These are phyloP conservation scores for Maccullochella peelii DNA, from an alignment of 2,113 vertebrate species.

Conservation along the genomic window DNA sequence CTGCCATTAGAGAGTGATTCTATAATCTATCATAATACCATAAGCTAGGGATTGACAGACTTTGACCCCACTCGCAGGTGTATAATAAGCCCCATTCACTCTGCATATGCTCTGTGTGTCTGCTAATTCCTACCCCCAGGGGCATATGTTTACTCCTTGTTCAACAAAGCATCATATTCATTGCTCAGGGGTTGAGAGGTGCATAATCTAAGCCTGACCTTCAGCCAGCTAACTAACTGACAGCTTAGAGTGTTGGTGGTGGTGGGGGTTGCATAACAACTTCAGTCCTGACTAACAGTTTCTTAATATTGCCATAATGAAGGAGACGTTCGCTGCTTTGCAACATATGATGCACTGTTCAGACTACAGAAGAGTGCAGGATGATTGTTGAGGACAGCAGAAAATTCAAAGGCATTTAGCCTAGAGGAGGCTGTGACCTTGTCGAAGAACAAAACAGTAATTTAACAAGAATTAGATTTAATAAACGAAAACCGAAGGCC, in stretches of 20 bases:
- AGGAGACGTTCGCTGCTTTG: constrained; percentile 32
- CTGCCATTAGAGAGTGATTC: constrained; percentile 93
- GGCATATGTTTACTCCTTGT: constrained; percentile 88
- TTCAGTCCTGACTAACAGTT: constrained; percentile 84
- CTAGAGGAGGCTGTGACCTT: constrained; percentile 48
- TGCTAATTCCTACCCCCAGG: constrained; percentile 88
- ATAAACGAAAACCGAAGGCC: constrained; percentile 61
- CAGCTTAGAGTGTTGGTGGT: constrained; percentile 81
- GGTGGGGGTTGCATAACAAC: constrained; percentile 85
- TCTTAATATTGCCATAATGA: constrained; percentile 75
- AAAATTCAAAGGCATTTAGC: constrained; percentile 48
- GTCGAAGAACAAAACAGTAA: constrained; percentile 58
- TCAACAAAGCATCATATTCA: constrained; percentile 94
- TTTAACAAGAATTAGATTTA: constrained; percentile 49
- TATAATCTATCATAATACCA: constrained; percentile 96
- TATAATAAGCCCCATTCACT: constrained; percentile 94
- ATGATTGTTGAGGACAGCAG: constrained; percentile 23
- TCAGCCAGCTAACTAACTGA: constrained; percentile 93
- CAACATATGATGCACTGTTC: constrained; percentile 15
- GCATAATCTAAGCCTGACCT: constrained; percentile 86
- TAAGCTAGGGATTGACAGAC: constrained; percentile 94
- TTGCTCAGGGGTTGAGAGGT: constrained; percentile 87
- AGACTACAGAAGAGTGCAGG: background rate
- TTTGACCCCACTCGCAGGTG: constrained; percentile 93
- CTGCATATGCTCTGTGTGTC: constrained; percentile 84